phyloP scores from a whole-genome alignment of 2,797 vertebrate genomes.

The Phylloscopus collybita region DNA sequence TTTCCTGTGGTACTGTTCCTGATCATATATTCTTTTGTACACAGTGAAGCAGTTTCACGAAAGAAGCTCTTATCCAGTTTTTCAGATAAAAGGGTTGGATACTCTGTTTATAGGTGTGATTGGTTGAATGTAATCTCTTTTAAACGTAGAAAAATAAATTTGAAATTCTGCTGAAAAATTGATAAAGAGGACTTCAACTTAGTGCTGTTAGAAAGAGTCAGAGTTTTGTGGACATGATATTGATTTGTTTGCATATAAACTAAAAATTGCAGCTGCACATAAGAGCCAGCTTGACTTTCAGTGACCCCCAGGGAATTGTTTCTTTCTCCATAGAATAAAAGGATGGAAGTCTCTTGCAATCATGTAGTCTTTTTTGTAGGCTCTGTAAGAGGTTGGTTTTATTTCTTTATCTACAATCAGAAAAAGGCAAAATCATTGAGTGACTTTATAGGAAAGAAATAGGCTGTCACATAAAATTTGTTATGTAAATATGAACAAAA shows the following conservation, averaged over 20 bases:
- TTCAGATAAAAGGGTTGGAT: background rate
- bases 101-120: background rate
- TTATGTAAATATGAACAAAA: constrained; percentile 59
- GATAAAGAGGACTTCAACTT: constrained; percentile 41
- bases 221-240: background rate
- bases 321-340: constrained; percentile 48
- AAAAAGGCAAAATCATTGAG: background rate
- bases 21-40: background rate
- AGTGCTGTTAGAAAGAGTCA: background rate
- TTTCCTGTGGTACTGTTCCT: background rate
- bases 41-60: background rate
- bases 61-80: background rate
- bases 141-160: constrained; percentile 5
- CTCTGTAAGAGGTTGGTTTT: background rate
- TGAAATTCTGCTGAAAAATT: constrained; percentile 41
- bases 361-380: background rate
- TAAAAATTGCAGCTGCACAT: constrained; percentile 37
- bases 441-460: constrained; percentile 63
- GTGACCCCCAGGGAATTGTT: constrained; percentile 28
- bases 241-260: constrained; percentile 62
- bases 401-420: background rate
- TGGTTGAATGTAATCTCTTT: constrained; percentile 15
- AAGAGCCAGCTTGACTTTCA: constrained; percentile 27
- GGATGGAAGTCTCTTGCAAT: constrained; percentile 16
- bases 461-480: constrained; percentile 78